Evolutionary conservation across 2,888 invertebrate species (phyloP).

Genomic region (Melanchra persicariae): DNA sequence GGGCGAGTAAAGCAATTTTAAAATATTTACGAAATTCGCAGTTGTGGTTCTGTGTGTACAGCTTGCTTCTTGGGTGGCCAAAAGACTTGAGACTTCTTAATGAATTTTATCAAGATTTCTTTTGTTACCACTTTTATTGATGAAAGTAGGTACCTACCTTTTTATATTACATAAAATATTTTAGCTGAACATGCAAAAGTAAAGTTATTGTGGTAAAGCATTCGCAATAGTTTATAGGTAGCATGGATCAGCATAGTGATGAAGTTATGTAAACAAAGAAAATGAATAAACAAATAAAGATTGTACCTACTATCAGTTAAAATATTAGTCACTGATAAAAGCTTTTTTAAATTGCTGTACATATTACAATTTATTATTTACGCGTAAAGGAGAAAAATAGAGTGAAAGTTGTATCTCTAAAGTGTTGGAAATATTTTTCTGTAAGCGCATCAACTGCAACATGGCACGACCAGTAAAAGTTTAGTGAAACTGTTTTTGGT

Average conservation of each 20-base stretch:
- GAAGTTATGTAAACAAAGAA: conserved; percentile 25
- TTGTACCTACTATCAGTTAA: conserved; percentile 31
- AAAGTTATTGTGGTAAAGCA: conserved; percentile 5
- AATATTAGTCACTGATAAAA: conserved; percentile 24
- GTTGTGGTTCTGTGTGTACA: conserved; percentile 15
- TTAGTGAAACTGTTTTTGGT: background rate
- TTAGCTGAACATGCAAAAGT: background rate
- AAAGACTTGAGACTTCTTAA: background rate
- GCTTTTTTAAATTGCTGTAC: conserved; percentile 1
- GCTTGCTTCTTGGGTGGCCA: background rate
- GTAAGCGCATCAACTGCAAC: background rate
- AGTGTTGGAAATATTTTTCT: background rate
- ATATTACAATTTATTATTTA: background rate
- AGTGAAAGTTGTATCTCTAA: background rate
- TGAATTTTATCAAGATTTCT: background rate
- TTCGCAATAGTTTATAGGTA: conserved; percentile 24
- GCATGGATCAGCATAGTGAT: background rate
- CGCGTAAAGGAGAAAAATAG: background rate
- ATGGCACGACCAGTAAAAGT: no score
- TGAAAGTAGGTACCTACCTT: no score
- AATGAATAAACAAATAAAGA: conserved; percentile 29
- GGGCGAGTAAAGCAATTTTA: conserved; percentile 1
- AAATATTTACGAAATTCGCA: conserved; percentile 48
- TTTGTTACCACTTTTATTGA: background rate
- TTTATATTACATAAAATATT: background rate